These are phyloP conservation scores for Ranitomeya imitator DNA, from an alignment of 2,113 vertebrate genomes.

Conservation along the genomic window DNA sequence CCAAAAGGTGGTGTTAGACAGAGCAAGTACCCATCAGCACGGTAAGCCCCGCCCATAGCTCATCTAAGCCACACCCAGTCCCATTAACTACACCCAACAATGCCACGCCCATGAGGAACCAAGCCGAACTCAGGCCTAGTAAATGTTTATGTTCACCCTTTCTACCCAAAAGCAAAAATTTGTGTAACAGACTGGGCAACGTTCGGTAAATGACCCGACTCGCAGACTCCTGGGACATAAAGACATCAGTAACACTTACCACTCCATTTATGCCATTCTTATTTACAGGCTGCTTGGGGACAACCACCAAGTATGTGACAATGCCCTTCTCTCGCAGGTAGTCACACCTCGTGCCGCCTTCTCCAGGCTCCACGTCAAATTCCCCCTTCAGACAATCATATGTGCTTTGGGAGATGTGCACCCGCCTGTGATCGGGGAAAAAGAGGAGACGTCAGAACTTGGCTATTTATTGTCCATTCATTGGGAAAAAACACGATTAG, in stretches of 20 bases:
- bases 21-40: background rate
- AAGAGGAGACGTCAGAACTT: background rate
- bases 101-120: too few relatives aligned
- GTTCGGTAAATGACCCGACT: background rate
- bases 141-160: too few relatives aligned
- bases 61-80: background rate
- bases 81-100: too few relatives aligned
- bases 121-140: too few relatives aligned
- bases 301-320: conserved; percentile 84
- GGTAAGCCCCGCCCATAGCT: background rate
- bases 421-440: conserved; percentile 72
- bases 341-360: conserved; percentile 87
- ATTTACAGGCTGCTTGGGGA: conserved; percentile 77
- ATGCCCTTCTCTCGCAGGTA: conserved; percentile 91
- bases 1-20: too few relatives aligned
- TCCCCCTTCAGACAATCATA: conserved; percentile 89
- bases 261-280: conserved; percentile 84
- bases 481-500: background rate
- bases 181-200: too few relatives aligned
- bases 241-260: conserved; percentile 70
- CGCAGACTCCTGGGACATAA: too few relatives aligned
- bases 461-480: background rate
- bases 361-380: conserved; percentile 88
- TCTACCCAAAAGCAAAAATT: too few relatives aligned
- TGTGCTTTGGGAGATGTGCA: conserved; percentile 94